Percentiles rank a stretch among this genome's conserved stretches.
These are phyloP conservation scores for Nomada fucata DNA, from an alignment of 2,888 invertebrate species.

Conservation along the genomic window DNA sequence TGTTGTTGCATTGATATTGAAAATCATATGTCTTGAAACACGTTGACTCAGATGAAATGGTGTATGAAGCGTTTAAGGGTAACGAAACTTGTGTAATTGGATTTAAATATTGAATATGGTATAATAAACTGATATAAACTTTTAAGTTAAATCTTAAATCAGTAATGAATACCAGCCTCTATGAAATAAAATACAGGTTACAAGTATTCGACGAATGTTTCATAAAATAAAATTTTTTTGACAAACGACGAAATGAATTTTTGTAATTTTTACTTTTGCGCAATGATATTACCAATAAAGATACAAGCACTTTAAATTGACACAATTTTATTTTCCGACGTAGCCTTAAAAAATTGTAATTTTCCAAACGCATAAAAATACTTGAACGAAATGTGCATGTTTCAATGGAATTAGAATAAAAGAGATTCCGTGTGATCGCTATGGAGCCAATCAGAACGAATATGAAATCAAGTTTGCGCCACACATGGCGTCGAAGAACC, in stretches of 20 bases:
- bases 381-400: conserved; percentile 7
- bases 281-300: not conserved
- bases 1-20: not conserved
- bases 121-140: not conserved
- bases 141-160: not conserved
- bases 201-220: conserved; percentile 2
- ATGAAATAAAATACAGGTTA: not conserved
- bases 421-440: conserved; percentile 28
- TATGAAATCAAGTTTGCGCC: conserved; percentile 64
- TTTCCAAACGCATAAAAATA: not conserved
- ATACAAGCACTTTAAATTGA: not conserved
- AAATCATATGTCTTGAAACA: not conserved
- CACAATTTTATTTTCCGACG: not conserved
- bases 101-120: not conserved
- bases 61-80: not conserved
- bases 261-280: not conserved
- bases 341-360: not conserved
- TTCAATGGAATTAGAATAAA: conserved; percentile 32
- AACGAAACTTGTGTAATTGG: not conserved
- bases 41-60: not conserved
- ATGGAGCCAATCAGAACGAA: conserved; percentile 53
- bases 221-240: not conserved
- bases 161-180: not conserved
- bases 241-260: conserved; percentile 2
- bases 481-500: conserved; percentile 79